Percentiles rank a stretch among this genome's conserved stretches.
Conservation (phyloP, 2,888 invertebrate species). For the Acanthoscelides obtectus region DNA sequence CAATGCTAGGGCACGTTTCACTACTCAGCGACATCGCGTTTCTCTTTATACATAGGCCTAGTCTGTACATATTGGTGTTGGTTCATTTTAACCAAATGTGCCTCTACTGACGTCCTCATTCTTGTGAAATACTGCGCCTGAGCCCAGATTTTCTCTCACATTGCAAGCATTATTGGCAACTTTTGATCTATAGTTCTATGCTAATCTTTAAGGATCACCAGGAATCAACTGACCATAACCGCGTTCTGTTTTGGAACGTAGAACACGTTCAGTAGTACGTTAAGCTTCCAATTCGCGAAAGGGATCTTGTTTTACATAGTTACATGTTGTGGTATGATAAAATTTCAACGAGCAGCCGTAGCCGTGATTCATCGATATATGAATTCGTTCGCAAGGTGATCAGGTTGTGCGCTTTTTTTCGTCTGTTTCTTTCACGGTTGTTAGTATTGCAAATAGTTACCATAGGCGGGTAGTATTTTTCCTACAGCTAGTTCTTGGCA, state of each 20-base stretch:
- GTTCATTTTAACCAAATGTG: too few relatives aligned
- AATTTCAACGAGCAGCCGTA: conserved; percentile 19
- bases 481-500: too few relatives aligned
- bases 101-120: too few relatives aligned
- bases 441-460: neutral
- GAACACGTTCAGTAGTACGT: neutral
- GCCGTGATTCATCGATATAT: conserved; percentile 18
- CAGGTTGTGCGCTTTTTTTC: conserved; percentile 8
- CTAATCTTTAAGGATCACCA: too few relatives aligned
- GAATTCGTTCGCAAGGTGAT: conserved; percentile 24
- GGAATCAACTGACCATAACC: neutral
- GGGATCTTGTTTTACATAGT: neutral
- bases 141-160: too few relatives aligned
- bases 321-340: conserved; percentile 17
- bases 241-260: neutral
- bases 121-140: too few relatives aligned
- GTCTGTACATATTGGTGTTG: too few relatives aligned
- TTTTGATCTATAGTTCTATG: too few relatives aligned
- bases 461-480: neutral
- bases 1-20: too few relatives aligned
- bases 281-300: neutral
- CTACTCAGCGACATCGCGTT: too few relatives aligned
- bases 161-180: too few relatives aligned
- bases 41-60: too few relatives aligned
- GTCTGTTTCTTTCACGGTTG: neutral